Conservation (phyloP, 2,797 vertebrate genomes). For the Gadopsis marmoratus region DNA sequence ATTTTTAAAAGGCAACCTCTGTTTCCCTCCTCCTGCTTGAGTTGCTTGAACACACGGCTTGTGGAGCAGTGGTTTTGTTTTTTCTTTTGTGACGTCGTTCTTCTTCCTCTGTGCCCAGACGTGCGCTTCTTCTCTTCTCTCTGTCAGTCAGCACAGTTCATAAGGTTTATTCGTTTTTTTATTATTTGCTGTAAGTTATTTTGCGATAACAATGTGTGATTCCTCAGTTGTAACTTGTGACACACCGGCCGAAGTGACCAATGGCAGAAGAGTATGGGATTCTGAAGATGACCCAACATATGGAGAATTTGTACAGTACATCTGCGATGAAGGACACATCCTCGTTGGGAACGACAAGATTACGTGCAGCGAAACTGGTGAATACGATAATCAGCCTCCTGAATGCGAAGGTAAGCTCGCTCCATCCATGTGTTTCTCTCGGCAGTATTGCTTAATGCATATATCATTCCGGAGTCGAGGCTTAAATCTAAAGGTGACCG, state of each 20-base stretch:
- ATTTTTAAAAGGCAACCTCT: neutral
- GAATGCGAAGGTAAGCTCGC: constrained; percentile 71
- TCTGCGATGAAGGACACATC: constrained; percentile 63
- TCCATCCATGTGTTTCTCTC: neutral
- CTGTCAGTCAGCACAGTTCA: neutral
- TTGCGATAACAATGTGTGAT: neutral
- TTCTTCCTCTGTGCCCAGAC: neutral
- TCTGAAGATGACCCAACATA: neutral
- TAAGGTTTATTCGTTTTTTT: neutral
- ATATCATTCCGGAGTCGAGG: no score
- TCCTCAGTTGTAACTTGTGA: constrained; percentile 70
- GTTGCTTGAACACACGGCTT: neutral
- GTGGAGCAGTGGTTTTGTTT: neutral
- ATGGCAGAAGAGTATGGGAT: constrained; percentile 41
- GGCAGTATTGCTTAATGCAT: neutral
- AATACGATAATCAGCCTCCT: constrained; percentile 64
- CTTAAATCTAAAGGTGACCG: no score
- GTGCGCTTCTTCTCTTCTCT: neutral
- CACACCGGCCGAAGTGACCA: constrained; percentile 1
- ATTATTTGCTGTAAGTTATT: neutral
- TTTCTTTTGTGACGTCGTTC: neutral
- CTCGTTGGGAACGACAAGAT: constrained; percentile 44
- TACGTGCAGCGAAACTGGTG: constrained; percentile 49
- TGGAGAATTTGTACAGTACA: constrained; percentile 48
- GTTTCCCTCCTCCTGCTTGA: neutral